These are phyloP conservation scores for Porphyrio hochstetteri DNA, from an alignment of 2,113 vertebrate genomes.

Conservation along the genomic window DNA sequence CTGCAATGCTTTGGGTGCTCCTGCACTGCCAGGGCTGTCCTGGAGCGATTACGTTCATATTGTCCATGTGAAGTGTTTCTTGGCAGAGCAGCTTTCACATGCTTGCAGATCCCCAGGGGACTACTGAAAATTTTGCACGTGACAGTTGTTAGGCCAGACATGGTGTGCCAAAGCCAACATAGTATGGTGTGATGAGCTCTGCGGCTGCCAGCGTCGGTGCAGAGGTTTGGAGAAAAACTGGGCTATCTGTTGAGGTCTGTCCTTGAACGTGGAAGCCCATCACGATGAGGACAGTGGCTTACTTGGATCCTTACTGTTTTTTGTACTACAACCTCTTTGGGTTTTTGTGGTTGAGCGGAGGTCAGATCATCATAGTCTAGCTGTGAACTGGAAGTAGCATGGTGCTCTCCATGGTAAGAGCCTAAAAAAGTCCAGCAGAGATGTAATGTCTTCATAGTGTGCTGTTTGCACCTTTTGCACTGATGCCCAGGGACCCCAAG, in stretches of 20 bases:
- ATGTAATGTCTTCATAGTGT: neutral
- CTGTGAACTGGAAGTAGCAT: neutral
- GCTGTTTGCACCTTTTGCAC: neutral
- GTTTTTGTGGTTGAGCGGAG: neutral
- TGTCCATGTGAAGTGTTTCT: neutral
- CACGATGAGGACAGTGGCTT: neutral
- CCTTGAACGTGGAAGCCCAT: neutral
- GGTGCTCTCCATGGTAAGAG: neutral
- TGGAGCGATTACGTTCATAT: fast-evolving
- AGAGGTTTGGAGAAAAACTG: neutral
- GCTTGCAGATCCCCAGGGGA: neutral
- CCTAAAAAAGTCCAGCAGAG: neutral
- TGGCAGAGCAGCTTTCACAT: neutral
- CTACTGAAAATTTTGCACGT: fast-evolving
- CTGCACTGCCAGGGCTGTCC: neutral
- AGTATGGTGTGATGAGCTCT: neutral
- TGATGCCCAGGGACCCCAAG: neutral
- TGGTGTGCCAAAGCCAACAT: neutral
- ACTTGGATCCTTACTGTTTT: neutral
- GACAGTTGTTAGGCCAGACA: neutral
- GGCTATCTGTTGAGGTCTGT: neutral
- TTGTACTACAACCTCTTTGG: neutral
- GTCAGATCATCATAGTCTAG: neutral
- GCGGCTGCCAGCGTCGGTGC: neutral
- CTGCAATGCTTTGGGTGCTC: neutral